Evolutionary conservation across 2,113 vertebrate species (phyloP), one percentile per base, ranked within the genome.

Genomic region (Siphamia tubifer): DNA sequence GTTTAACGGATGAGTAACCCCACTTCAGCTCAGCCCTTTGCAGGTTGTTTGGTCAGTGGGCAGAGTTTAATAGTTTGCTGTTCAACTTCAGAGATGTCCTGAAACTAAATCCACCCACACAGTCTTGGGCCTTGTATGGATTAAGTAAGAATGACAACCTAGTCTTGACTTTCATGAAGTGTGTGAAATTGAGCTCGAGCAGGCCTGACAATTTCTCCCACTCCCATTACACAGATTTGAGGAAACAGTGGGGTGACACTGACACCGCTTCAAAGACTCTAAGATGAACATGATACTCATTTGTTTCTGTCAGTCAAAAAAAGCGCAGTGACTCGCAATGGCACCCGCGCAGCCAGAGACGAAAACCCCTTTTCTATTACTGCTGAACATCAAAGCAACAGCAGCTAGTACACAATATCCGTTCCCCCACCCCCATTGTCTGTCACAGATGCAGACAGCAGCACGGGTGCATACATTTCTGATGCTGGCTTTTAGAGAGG

Each of bases 301-400:
- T 91, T 89, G 90, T 87, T 89, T 79, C 74, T 74, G 86, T 89
- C 91, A 82, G 62, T 92, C 90, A 85, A 61, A 47, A 53, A 82
- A 54, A 12, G 54, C n/a, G 25, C 53, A 78, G 43, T 2, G 20
- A 54, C 17, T 49, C 2, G 32, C 45, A 56, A 61, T 4, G 3
- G 25, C 58, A 67, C 40, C 51, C 10, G 39, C 31, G 21, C 39
- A 56, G 30, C 61, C 8, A 2, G 16, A 45, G 81, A 76, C 55
- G 31, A 69, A 51, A 56, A 21, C 8, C 17, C 21, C 23, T 60
- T 82, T 75, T 75, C 52, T 67, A 74, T 81, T 74, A 66, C 21
- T 62, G 43, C 45, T 27, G 54, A 83, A 79, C 80, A 81, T 87
- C 83, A 90, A 87, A 87, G 85, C 52, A 54, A 56, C 62, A 55